Percentiles rank a stretch among this genome's conserved stretches.
These are phyloP conservation scores for honey bee (Apis mellifera) DNA, from an alignment of 1,140 invertebrate genomes.

Conservation along the genomic window DNA sequence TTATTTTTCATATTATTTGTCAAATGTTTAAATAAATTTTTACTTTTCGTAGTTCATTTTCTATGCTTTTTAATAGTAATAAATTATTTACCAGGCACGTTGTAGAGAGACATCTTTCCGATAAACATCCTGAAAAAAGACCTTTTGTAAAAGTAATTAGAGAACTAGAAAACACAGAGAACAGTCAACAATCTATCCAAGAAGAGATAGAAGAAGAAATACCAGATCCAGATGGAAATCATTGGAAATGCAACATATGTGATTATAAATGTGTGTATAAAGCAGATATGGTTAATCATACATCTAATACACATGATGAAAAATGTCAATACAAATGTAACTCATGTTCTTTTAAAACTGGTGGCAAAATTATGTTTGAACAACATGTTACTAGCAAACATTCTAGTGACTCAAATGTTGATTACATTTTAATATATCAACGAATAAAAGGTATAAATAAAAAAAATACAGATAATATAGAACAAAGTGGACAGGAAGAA, in stretches of 20 bases:
- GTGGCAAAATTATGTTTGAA: constrained; percentile 82
- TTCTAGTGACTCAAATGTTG: constrained; percentile 70
- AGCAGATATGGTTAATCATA: constrained; percentile 83
- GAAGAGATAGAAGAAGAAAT: constrained; percentile 64
- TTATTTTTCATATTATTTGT: constrained; percentile 19
- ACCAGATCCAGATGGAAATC: constrained; percentile 78
- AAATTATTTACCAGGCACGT: constrained; percentile 77
- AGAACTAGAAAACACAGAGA: constrained; percentile 80
- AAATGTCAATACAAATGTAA: constrained; percentile 86
- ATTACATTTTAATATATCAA: constrained; percentile 70
- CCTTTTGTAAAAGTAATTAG: constrained; percentile 83
- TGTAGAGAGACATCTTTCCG: constrained; percentile 85
- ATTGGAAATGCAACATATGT: constrained; percentile 88
- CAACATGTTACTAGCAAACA: constrained; percentile 83
- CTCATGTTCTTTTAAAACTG: constrained; percentile 83
- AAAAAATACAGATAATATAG: constrained; percentile 44
- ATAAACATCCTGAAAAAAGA: constrained; percentile 83
- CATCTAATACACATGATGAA: constrained; percentile 82
- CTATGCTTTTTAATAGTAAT: constrained; percentile 62
- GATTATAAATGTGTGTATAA: constrained; percentile 84
- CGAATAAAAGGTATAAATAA: constrained; percentile 75
- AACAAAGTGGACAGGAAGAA: constrained; percentile 70
- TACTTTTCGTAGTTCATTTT: constrained; percentile 6
- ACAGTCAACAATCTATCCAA: constrained; percentile 60
- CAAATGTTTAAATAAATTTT: constrained; percentile 47